Base-by-base conservation (phyloP, 2,888 invertebrate genomes). In the Agrotis exclamationis region DNA sequence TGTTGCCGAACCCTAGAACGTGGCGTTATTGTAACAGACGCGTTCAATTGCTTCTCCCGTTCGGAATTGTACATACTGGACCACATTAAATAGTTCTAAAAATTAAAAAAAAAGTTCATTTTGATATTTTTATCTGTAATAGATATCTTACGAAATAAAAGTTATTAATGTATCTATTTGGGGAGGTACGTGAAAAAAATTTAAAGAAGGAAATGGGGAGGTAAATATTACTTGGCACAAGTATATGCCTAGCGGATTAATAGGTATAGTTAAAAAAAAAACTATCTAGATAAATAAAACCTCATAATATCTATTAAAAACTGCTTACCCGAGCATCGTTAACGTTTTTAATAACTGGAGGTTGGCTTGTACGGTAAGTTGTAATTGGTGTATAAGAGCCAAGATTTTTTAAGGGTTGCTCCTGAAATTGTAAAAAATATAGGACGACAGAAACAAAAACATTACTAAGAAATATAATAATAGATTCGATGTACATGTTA, bases 281-380 rank as follows among this genome's bases (percentile, higher is more conserved):
- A 5, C 2, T 39, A 11, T 9, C 39, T 39, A 39, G 9, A 11
- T 39, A 39, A 11, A 9, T 39, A 11, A 39, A 39, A 39, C 9
- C 39, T 5, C 14, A 60, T 51, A 58, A 22, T 20, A 18, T 24
- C n/a, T 33, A 33, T 28, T 20, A 33, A 56, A 56, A 33, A 6
- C 33, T 47, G 75, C 82, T 86, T 84, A 94, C 95, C 86, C 88
- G 92, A 24, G 94, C 94, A 78, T 95, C 95, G 75, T 90, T 88
- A 22, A 94, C 89, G 48, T 88, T 93, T 88, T 90, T 93, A 54
- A 93, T 92, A 1, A 91, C 76, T 39, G 93, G 93, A 33, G 88
- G 89, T 84, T 93, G 93, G 48, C 90, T 89, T 45, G 92, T 89
- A n/a, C 91, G 87, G 73, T 91, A 93, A 20, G 92, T 89, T 45